Evolutionary conservation across 2,797 vertebrate species (phyloP), one percentile per base, ranked within the genome.

Genomic region (Xyrichtys novacula): DNA sequence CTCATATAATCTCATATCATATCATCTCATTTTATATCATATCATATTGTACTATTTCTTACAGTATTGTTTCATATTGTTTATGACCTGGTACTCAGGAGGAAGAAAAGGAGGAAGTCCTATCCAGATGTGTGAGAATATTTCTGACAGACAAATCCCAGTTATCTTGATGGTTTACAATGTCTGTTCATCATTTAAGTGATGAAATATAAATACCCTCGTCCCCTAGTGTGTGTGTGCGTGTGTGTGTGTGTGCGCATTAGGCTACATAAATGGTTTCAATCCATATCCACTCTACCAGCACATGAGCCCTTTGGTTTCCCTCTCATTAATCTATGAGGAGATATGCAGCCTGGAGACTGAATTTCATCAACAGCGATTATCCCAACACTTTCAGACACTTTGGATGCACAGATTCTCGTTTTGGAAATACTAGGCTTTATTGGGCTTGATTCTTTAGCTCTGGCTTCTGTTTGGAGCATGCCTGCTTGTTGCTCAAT

Each of bases 401-500:
- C 84, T 85, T 77, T 77, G 76, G 55, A 86, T 86, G 76, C 84
- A 72, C 74, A 17, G 70, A 81, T 78, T 77, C 75, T 77, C 78
- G 66, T 65, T 88, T 78, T 88, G 76, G 81, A 88, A 88, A 89
- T 74, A 84, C 76, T 57, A 28, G 65, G 81, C 78, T 81, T 73
- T 81, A 89, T 93, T 91, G 92, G 88, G 74, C 50, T 60, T 65
- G 78, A 70, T 83, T 88, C 79, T 92, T 87, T 83, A 81, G 80
- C 72, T 69, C 85, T 83, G 84, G 81, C 75, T 81, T 78, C 61
- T 90, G 86, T 93, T 89, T 88, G 66, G 85, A 80, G 74, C 34
- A 74, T 1, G 82, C 84, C 89, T 91, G 90, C 88, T 88, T 89
- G 87, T 88, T 90, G 88, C 76, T 91, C 85, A 88, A 91, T 89